Conservation (phyloP, 2,888 invertebrate species). For the Nemapogon koenigi region DNA sequence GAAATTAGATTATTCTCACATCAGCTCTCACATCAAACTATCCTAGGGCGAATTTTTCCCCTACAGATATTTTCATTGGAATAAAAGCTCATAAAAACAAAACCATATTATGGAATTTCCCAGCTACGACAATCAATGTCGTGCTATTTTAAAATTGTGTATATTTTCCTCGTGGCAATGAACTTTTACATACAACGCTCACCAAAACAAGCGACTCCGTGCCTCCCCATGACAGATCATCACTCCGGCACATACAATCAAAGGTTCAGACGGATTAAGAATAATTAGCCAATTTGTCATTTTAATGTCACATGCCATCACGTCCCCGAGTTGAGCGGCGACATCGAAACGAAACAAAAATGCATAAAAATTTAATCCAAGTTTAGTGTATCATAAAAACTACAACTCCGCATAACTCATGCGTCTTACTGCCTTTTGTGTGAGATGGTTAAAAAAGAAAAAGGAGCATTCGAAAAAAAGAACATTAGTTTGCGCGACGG, state of each 20-base stretch:
- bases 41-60: no score
- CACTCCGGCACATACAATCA: constrained; percentile 37
- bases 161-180: no score
- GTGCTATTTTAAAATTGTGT: no score
- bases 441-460: constrained; percentile 39
- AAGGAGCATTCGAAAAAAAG: constrained; percentile 41
- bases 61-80: no score
- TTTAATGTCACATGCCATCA: constrained; percentile 65
- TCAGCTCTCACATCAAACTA: no score
- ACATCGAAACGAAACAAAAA: constrained; percentile 37
- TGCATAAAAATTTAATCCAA: constrained; percentile 54
- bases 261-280: constrained; percentile 55
- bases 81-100: no score
- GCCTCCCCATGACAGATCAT: constrained; percentile 32
- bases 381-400: constrained; percentile 54
- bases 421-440: constrained; percentile 50
- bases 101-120: no score
- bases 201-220: constrained; percentile 5
- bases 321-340: constrained; percentile 33
- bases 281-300: constrained; percentile 64
- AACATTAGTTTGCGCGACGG: constrained; percentile 55
- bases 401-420: constrained; percentile 58
- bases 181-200: constrained; percentile 21
- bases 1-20: no score
- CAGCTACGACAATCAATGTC: no score